These are phyloP conservation scores for Pseudomyrmex cubaensis DNA, from an alignment of 1,140 invertebrate species.

Conservation along the genomic window DNA sequence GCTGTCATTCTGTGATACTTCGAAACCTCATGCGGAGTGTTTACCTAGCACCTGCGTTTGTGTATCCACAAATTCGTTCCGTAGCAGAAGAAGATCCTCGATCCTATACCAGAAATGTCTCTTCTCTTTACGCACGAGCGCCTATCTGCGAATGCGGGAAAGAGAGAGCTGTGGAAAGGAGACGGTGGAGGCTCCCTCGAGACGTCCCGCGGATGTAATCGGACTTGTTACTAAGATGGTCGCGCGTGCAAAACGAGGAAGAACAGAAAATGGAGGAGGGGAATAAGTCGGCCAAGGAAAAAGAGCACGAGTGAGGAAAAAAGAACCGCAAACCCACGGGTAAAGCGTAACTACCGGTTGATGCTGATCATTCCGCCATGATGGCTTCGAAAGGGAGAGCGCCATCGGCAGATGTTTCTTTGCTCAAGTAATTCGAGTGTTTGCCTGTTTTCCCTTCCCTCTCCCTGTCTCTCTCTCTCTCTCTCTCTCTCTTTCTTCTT, in stretches of 20 bases:
- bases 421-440: constrained; percentile 80
- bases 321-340: constrained; percentile 84
- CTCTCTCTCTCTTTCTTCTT: not conserved
- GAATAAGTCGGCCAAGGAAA: constrained; percentile 47
- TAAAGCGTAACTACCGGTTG: constrained; percentile 83
- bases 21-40: not conserved
- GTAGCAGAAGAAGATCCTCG: constrained; percentile 11
- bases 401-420: constrained; percentile 83
- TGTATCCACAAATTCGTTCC: constrained; percentile 29
- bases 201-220: constrained; percentile 1
- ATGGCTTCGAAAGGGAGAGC: constrained; percentile 81
- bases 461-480: not conserved
- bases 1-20: not conserved
- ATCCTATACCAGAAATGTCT: constrained; percentile 9
- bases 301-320: constrained; percentile 68
- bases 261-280: constrained; percentile 9
- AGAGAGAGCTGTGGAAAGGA: not conserved
- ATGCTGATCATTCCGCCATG: constrained; percentile 85
- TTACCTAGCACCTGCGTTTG: constrained; percentile 51
- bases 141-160: not conserved
- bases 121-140: constrained; percentile 57
- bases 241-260: constrained; percentile 36
- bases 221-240: constrained; percentile 24
- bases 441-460: constrained; percentile 66
- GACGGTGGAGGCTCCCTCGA: not conserved